Base-by-base conservation (phyloP, 2,113 vertebrate genomes). In the Myrmecophaga tridactyla region DNA sequence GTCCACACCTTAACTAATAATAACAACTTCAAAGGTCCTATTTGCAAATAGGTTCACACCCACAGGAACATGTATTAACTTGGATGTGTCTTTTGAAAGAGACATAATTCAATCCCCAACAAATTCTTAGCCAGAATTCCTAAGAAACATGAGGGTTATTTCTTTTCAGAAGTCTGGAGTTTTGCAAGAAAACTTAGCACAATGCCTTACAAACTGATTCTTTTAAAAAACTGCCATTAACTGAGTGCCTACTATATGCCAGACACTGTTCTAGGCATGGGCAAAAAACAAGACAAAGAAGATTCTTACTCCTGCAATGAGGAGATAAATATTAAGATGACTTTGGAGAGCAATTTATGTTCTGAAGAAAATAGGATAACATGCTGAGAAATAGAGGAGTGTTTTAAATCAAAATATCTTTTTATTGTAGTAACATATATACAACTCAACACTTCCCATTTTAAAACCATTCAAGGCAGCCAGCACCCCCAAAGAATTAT, bases 121-220 rank as follows among this genome's bases (percentile, higher is more conserved):
- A n/a, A n/a, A n/a, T n/a, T n/a, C n/a, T n/a, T n/a, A 86, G 90
- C 86, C 78, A 81, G 76, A 62, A 56, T 75, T 89, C 63, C 62
- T 53, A 88, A 72, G 78, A 95, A 60, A 92, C 23, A 43, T 76
- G 56, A 83, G 36, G 53, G 53, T 15, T 41, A 23, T 60, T 81
- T 58, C 70, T 96, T 81, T 89, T 41, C 36, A 60, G 67, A 87
- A 95, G 65, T 56, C 88, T 72, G 18, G 73, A 48, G 72, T 84
- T 83, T 58, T 75, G 6, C 29, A 93, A 69, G 67, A 51, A 72
- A 90, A 67, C 34, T 75, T 41, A 86, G 67, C 27, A 80, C 29
- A 34, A 51, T 20, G 46, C 29, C 73, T 76, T 51, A 76, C 46
- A 76, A 14, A 36, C 2, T 90, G 18, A 80, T 75, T 86, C 76